Conservation (phyloP, 1,140 invertebrate species). For the Danaus plexippus region DNA sequence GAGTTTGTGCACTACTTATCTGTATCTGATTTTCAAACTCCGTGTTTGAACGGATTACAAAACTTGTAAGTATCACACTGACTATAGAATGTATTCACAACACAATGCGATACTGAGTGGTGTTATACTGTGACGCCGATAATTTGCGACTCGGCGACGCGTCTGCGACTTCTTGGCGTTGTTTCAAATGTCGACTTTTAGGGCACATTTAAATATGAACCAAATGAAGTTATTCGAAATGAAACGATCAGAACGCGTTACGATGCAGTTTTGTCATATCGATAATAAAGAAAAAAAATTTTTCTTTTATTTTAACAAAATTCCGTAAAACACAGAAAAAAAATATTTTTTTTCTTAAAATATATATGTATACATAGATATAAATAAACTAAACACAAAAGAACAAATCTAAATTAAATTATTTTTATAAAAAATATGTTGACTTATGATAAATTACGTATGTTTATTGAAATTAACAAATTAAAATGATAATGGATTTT, state of each 20-base stretch:
- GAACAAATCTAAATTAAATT: too few relatives aligned
- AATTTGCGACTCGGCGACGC: constrained; percentile 33
- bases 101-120: constrained; percentile 35
- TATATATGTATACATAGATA: too few relatives aligned
- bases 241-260: constrained; percentile 10
- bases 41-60: constrained; percentile 23
- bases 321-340: too few relatives aligned
- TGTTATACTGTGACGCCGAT: constrained; percentile 32
- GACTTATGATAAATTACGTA: too few relatives aligned
- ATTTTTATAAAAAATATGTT: too few relatives aligned
- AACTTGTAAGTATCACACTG: too few relatives aligned
- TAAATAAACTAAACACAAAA: too few relatives aligned
- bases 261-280: not conserved
- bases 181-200: constrained; percentile 42
- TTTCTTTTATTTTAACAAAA: constrained; percentile 2
- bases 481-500: too few relatives aligned
- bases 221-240: constrained; percentile 24
- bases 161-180: constrained; percentile 43
- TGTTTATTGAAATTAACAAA: too few relatives aligned
- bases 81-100: constrained; percentile 22
- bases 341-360: too few relatives aligned
- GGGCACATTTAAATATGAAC: constrained; percentile 36
- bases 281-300: too few relatives aligned
- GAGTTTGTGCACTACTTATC: constrained; percentile 20
- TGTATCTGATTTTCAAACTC: constrained; percentile 26